Conservation (phyloP, 2,113 vertebrate genomes). For the Gnathonemus echidnorhynchus region DNA sequence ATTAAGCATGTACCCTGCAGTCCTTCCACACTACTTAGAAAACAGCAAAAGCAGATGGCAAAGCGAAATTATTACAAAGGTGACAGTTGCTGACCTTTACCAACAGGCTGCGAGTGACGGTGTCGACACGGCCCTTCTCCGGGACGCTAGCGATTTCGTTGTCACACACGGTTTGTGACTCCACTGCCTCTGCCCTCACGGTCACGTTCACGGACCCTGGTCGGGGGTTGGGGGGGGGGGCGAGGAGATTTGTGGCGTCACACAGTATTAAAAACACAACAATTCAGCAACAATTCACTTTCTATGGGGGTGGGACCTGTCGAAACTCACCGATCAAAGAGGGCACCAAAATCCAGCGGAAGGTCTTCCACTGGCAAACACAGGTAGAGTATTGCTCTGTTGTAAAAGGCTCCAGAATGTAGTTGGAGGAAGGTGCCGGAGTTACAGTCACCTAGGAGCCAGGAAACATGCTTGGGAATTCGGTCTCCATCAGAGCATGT, state of each 20-base stretch:
- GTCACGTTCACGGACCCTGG: conserved; percentile 46
- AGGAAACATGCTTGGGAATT: not conserved
- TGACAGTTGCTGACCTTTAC: conserved; percentile 46
- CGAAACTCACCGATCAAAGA: conserved; percentile 44
- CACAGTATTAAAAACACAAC: not conserved
- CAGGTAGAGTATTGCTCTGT: conserved; percentile 38
- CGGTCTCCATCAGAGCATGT: too few relatives aligned
- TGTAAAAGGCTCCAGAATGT: conserved; percentile 33
- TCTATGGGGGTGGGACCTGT: not conserved
- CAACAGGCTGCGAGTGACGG: conserved; percentile 41
- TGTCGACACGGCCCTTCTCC: conserved; percentile 45
- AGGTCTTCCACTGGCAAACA: conserved; percentile 32
- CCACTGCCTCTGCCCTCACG: conserved; percentile 43
- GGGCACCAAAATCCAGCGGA: conserved; percentile 37
- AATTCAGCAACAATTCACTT: not conserved
- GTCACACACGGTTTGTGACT: conserved; percentile 33
- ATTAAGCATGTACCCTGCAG: not conserved
- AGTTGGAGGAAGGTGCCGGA: conserved; percentile 36
- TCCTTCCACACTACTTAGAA: not conserved
- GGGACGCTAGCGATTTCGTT: conserved; percentile 35
- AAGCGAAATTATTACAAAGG: not conserved
- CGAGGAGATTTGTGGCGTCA: not conserved
- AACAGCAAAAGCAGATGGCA: not conserved
- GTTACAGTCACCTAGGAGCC: conserved; percentile 38
- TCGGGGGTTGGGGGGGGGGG: too few relatives aligned